Conservation (phyloP, 2,888 invertebrate genomes). For the Napeogenes sylphis region DNA sequence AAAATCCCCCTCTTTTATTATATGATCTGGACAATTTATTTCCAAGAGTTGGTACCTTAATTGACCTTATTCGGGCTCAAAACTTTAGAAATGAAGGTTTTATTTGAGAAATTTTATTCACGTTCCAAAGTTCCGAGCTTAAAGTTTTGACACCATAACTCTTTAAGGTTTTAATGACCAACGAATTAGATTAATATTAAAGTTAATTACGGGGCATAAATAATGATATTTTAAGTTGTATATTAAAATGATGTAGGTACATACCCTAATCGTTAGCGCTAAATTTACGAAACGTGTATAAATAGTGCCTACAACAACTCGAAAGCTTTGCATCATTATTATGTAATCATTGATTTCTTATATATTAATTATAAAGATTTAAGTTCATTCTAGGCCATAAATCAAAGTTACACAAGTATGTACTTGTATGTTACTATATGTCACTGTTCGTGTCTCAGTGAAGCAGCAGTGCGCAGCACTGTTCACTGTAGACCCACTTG, state of each 20-base stretch:
- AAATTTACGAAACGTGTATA: no score
- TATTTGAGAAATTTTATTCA: slow-evolving; percentile 7
- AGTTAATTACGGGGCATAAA: background rate
- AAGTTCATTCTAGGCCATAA: no score
- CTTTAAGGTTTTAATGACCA: background rate
- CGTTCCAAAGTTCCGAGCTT: background rate
- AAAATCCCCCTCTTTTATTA: slow-evolving; percentile 64
- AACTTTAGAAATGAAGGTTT: slow-evolving; percentile 9
- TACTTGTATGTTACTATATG: background rate
- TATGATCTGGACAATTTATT: slow-evolving; percentile 50
- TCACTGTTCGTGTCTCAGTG: background rate
- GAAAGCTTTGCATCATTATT: no score
- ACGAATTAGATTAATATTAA: background rate
- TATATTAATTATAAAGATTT: no score
- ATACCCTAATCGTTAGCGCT: no score
- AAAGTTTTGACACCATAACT: background rate
- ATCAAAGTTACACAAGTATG: background rate
- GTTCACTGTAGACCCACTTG: slow-evolving; percentile 3
- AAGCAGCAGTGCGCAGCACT: background rate
- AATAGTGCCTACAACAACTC: no score
- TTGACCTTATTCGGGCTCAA: slow-evolving; percentile 12
- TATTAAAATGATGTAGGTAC: no score
- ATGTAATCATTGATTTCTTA: background rate
- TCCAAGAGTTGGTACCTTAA: slow-evolving; percentile 20
- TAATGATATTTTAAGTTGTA: no score